Base-by-base conservation (phyloP, 2,888 invertebrate genomes). In the Chirona hameri region DNA sequence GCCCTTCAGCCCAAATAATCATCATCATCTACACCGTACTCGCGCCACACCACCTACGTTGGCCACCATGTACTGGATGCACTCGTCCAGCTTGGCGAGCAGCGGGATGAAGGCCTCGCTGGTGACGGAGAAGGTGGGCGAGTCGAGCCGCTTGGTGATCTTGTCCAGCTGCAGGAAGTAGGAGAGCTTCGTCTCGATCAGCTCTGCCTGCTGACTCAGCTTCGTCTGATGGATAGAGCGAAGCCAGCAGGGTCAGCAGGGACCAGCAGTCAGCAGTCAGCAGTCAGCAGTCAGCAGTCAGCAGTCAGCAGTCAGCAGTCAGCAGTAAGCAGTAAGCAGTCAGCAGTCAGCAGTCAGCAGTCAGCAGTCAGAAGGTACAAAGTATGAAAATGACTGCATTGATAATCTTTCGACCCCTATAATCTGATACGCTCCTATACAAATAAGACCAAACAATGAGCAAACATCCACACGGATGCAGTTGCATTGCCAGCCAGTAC, bases 81-180 rank as follows among this genome's bases (percentile, higher is more conserved):
- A 96, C 79, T 93, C 92, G 87, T 98, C 97, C 82, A 98, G 93
- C 87, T 94, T 93, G 80, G 93, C 92, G 27, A 98, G 89, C 84
- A 96, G 91, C 81, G 91, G 92, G 85, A 94, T 92, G 88, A 97
- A 97, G 4, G 93, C 91, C 84, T 96, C 94, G 86, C 93, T 95
- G 80, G 94, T 93, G 0, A 95, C 94, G 0, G 94, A 93, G 86
- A 96, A 89, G 0, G 94, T 93, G 0, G 95, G 92, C 81, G 94
- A 93, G 86, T 92, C 93, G 12, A 97, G 89, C 83, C 94, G 91
- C 87, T 95, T 93, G n/a, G 93, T 92, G 21, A 96, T 90, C 82
- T 92, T 90, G 85, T 95, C 95, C 10, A 95, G 92, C 88, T 95
- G 94, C 83, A 93, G 93, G 87, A 98, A 98, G 87, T 95, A 95